A percentile compares a stretch with the other conserved stretches of the same genome.
Conservation (phyloP, 2,113 vertebrate genomes). For the Bostrychus sinensis region DNA sequence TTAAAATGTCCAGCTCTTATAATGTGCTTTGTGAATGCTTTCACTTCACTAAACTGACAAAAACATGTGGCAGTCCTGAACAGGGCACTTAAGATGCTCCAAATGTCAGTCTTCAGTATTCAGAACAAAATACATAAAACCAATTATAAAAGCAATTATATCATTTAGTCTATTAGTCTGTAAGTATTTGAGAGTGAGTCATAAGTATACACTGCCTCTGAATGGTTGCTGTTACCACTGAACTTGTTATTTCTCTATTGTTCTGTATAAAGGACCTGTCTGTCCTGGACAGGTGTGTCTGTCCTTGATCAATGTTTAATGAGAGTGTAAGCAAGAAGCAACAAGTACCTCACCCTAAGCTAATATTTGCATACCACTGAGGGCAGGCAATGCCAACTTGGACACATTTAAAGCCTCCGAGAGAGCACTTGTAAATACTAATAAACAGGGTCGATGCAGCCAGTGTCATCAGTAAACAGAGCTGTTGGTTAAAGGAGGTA, state of each 20-base stretch:
- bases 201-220: background rate
- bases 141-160: constrained; percentile 38
- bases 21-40: constrained; percentile 6
- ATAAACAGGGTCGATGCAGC: background rate
- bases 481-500: background rate
- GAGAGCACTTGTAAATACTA: constrained; percentile 4
- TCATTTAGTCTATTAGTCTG: constrained; percentile 12
- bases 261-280: constrained; percentile 2
- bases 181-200: constrained; percentile 9
- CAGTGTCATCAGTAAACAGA: background rate
- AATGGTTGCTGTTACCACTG: background rate
- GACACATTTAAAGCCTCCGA: constrained; percentile 24
- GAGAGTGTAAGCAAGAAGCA: constrained; percentile 35
- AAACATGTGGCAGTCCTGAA: constrained; percentile 24
- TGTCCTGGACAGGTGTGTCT: constrained; percentile 17
- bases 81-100: constrained; percentile 4
- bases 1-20: constrained; percentile 1
- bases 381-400: constrained; percentile 20
- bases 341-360: constrained; percentile 68
- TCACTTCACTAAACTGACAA: constrained; percentile 20
- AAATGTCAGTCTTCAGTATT: background rate
- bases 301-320: constrained; percentile 13
- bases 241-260: constrained; percentile 35
- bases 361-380: constrained; percentile 59
- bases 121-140: constrained; percentile 5